Evolutionary conservation across 2,113 vertebrate species (phyloP).

Genomic region (Pandion haliaetus): DNA sequence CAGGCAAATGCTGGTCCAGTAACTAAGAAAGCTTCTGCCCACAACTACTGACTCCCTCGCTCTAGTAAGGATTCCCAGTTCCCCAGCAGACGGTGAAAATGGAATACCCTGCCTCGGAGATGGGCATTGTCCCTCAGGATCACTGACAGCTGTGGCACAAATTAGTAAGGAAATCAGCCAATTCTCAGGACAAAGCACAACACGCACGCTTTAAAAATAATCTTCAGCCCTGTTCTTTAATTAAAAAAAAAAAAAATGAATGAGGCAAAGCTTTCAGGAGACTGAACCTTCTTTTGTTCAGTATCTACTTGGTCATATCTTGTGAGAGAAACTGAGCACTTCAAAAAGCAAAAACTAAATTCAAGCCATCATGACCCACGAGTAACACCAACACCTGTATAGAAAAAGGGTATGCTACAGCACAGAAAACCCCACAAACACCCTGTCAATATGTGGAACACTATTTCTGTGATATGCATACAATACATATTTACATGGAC

Average conservation of each 20-base stretch:
- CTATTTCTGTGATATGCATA: background rate
- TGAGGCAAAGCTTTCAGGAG: background rate
- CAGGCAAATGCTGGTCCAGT: background rate
- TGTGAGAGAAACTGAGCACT: background rate
- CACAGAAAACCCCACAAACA: background rate
- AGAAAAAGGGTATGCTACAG: background rate
- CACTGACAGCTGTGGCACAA: background rate
- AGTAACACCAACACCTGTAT: background rate
- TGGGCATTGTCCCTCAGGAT: fast-evolving
- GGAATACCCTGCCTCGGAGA: background rate
- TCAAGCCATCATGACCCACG: background rate
- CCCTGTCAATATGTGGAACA: background rate
- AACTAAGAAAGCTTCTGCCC: background rate
- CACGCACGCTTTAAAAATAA: background rate
- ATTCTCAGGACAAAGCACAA: background rate
- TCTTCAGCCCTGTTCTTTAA: background rate
- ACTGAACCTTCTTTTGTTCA: background rate
- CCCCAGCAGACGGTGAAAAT: background rate
- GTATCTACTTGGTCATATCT: background rate
- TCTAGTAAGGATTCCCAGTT: background rate
- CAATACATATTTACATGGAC: background rate
- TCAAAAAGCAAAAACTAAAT: background rate
- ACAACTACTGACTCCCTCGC: fast-evolving
- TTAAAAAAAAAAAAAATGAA: background rate
- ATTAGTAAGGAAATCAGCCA: background rate